Conservation (phyloP, 2,888 invertebrate genomes). For the Hedychridium roseum region DNA sequence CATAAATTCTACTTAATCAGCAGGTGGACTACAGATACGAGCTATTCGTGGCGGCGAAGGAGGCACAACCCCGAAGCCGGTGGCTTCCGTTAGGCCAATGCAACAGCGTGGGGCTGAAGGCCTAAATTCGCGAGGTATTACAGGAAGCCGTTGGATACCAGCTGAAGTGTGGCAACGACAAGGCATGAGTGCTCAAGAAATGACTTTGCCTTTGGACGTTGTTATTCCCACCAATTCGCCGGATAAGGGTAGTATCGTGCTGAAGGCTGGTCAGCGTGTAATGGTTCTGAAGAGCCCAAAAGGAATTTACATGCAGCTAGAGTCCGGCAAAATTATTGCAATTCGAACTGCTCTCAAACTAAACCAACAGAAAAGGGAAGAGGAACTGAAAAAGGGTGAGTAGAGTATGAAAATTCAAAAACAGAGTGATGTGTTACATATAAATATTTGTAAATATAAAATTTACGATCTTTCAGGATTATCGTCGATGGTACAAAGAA, state of each 20-base stretch:
- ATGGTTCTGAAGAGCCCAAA: constrained; percentile 94
- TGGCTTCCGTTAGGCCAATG: constrained; percentile 81
- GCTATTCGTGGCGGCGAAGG: constrained; percentile 69
- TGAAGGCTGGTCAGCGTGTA: constrained; percentile 93
- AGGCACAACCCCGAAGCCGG: constrained; percentile 72
- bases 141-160: constrained; percentile 77
- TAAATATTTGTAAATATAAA: constrained; percentile 12
- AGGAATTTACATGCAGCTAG: constrained; percentile 94
- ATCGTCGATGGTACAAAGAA: constrained; percentile 43
- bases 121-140: constrained; percentile 66
- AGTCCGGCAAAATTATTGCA: constrained; percentile 94
- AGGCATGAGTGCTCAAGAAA: constrained; percentile 95
- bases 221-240: constrained; percentile 92
- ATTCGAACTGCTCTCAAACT: constrained; percentile 82
- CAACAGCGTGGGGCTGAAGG: constrained; percentile 66
- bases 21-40: constrained; percentile 67
- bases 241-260: constrained; percentile 86
- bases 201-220: constrained; percentile 91
- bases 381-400: constrained; percentile 61
- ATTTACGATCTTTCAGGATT: constrained; percentile 27
- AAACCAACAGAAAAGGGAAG: constrained; percentile 66
- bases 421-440: no score
- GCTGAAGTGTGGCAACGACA: constrained; percentile 92
- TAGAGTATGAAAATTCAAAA: background rate
- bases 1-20: constrained; percentile 30